These are phyloP conservation scores for Cavia porcellus DNA, from an alignment of 2,113 vertebrate genomes.

Conservation along the genomic window DNA sequence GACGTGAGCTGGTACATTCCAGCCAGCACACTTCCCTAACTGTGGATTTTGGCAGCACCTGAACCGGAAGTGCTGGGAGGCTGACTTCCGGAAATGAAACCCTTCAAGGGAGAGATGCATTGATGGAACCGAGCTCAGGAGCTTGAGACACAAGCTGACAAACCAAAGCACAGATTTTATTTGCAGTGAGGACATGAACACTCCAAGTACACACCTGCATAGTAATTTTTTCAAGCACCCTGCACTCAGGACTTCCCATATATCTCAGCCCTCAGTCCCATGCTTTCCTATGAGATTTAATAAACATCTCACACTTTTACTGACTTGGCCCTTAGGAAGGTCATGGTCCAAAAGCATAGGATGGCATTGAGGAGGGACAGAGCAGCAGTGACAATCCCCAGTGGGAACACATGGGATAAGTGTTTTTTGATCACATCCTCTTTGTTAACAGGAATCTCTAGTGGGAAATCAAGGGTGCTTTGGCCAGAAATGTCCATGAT, in stretches of 20 bases:
- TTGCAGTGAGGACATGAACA: background rate
- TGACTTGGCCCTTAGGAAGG: rapidly evolving
- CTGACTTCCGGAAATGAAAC: background rate
- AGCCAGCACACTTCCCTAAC: background rate
- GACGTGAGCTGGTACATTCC: background rate
- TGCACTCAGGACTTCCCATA: background rate
- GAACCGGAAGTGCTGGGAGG: background rate
- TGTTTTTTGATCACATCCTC: background rate
- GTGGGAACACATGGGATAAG: background rate
- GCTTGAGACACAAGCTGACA: background rate
- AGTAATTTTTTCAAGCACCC: background rate
- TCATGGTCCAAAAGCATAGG: background rate
- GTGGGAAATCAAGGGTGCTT: background rate
- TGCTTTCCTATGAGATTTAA: rapidly evolving
- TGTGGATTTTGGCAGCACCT: background rate
- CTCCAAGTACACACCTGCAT: too few species aligned
- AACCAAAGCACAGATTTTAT: background rate
- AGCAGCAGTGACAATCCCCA: background rate
- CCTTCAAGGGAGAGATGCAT: background rate
- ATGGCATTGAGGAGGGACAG: rapidly evolving
- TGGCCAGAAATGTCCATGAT: background rate
- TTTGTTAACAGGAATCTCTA: rapidly evolving
- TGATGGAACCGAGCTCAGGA: background rate
- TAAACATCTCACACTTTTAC: rapidly evolving
- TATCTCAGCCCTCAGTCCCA: rapidly evolving